Evolutionary conservation across 2,797 vertebrate genomes (phyloP).

Genomic region (Zenarchopterus dispar): DNA sequence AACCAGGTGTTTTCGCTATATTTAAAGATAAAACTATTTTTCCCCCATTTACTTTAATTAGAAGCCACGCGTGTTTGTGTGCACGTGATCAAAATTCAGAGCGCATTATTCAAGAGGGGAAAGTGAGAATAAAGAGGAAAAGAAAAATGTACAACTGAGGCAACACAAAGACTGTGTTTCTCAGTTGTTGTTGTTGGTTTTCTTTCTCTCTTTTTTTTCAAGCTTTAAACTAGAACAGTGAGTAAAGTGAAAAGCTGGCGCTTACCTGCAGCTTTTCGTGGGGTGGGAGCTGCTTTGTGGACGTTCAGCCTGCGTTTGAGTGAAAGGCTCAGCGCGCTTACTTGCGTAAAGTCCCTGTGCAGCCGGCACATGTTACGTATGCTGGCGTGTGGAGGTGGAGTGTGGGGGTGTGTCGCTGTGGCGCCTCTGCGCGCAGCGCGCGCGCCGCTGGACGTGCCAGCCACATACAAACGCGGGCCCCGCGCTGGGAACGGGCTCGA

Average conservation of each 20-base stretch:
- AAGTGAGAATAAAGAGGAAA: not conserved
- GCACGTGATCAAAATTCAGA: not conserved
- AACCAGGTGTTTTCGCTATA: no score
- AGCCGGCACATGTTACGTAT: slow-evolving; percentile 8
- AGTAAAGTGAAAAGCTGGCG: no score
- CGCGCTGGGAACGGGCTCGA: slow-evolving; percentile 32
- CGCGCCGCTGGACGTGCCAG: slow-evolving; percentile 20
- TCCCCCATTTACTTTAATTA: not conserved
- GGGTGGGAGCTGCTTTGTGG: not conserved
- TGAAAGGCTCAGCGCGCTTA: slow-evolving; percentile 27
- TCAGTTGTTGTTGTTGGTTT: no score
- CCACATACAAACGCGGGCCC: slow-evolving; percentile 14
- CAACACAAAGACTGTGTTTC: no score
- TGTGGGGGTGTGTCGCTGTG: slow-evolving; percentile 53
- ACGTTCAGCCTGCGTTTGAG: not conserved
- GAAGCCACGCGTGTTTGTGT: not conserved
- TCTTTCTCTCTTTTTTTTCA: not conserved
- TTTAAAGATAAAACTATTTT: not conserved
- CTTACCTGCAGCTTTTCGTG: slow-evolving; percentile 50
- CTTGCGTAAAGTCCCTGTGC: slow-evolving; percentile 44
- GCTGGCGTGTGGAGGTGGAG: slow-evolving; percentile 28
- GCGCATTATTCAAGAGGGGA: not conserved
- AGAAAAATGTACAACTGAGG: no score
- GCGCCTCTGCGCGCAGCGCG: not conserved
- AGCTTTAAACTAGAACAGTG: not conserved